Evolutionary conservation across 2,888 invertebrate genomes (phyloP), one percentile per base, ranked within the genome.

Genomic region (Falcaria lacertinaria): DNA sequence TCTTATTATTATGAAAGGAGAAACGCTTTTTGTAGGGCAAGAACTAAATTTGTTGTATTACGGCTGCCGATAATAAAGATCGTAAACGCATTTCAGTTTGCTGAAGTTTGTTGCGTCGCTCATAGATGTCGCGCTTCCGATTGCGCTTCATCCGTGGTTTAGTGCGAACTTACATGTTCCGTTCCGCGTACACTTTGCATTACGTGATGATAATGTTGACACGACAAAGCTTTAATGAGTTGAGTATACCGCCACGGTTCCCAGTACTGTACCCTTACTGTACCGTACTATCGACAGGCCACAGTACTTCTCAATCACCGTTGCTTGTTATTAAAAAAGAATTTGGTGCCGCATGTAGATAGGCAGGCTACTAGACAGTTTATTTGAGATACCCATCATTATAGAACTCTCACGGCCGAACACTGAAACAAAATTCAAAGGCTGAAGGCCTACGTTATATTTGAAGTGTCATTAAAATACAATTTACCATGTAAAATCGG

Each of bases 1-100:
- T 91, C 91, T 91, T 88, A 91, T 91, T 90, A 89, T 88, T 84
- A 88, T 81, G 88, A 89, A 87, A 89, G 87, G 86, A 89, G 88
- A 89, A 89, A 89, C 88, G 89, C 83, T 89, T 89, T 89, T 89
- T 89, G 89, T 89, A 87, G 89, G 89, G 85, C 89, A 88, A 85
- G 82, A 88, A 87, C 88, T 89, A 89, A 88, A 88, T 88, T 84
- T 86, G 88, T 85, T 76, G 85, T 84, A 85, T 85, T 82, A 82
- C 80, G 63, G 75, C 74, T 73, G 78, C 79, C 80, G 80, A 84
- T 86, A 85, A 87, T 88, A 87, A 85, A 86, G 80, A 88, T 87
- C 71, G 81, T 82, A 80, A 85, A 87, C 79, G 82, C 78, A 82
- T 87, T 88, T 88, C 81, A 85, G 85, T 61, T 64, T 69, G 74